These are phyloP conservation scores for Piaya cayana DNA, from an alignment of 2,113 vertebrate species.

Conservation along the genomic window DNA sequence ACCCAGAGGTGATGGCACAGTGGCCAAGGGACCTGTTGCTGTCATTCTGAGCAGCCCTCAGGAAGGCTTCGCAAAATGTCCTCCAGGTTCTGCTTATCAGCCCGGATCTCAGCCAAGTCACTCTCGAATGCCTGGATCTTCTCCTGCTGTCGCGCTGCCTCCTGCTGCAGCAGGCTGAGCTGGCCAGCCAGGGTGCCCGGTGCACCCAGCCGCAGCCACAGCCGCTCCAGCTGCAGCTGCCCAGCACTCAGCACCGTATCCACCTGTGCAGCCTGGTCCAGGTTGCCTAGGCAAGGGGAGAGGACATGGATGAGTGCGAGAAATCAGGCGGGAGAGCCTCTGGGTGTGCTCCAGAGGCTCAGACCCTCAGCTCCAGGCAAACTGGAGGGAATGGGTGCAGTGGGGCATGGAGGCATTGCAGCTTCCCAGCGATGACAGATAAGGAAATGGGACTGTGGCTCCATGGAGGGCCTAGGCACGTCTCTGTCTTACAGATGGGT, in stretches of 20 bases:
- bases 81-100: constrained; percentile 86
- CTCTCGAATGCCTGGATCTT: constrained; percentile 79
- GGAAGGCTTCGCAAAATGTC: constrained; percentile 87
- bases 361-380: background rate
- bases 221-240: constrained; percentile 70
- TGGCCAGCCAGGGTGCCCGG: constrained; percentile 73
- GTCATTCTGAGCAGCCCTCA: constrained; percentile 72
- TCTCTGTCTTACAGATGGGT: background rate
- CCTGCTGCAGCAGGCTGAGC: constrained; percentile 80
- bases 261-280: background rate
- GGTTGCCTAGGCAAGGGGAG: background rate
- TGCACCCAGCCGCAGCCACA: constrained; percentile 74
- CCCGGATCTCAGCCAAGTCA: constrained; percentile 83
- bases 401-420: background rate
- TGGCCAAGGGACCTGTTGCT: background rate
- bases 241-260: constrained; percentile 77
- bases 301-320: background rate
- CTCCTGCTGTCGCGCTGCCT: constrained; percentile 77
- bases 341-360: background rate
- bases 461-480: background rate
- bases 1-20: background rate
- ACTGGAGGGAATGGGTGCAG: background rate
- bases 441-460: background rate
- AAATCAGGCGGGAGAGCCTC: background rate
- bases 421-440: background rate